Conservation (phyloP, 2,113 vertebrate species). For the Nansenia antarctica region DNA sequence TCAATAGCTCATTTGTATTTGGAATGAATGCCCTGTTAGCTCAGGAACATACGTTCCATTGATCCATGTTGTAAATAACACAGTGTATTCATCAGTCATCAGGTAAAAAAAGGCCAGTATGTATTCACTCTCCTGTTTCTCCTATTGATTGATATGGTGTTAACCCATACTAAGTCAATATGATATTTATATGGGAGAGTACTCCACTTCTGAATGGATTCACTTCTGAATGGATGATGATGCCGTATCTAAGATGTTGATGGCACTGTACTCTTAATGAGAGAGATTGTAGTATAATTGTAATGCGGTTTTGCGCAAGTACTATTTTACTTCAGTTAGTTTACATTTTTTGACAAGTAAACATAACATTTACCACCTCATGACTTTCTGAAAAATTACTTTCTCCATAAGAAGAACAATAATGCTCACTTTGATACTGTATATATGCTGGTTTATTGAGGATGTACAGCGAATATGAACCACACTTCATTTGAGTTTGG, state of each 20-base stretch:
- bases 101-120: background rate
- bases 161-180: background rate
- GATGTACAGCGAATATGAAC: background rate
- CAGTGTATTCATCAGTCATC: background rate
- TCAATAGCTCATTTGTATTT: background rate
- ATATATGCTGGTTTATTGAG: background rate
- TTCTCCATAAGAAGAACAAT: background rate
- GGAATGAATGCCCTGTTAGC: background rate
- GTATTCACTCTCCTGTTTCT: background rate
- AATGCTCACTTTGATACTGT: background rate
- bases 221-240: background rate
- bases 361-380: too few species aligned
- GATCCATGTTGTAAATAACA: background rate
- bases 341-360: too few species aligned
- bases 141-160: background rate
- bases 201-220: background rate
- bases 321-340: too few species aligned
- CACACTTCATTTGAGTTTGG: background rate
- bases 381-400: background rate
- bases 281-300: too few species aligned
- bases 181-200: background rate
- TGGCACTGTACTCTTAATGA: too few species aligned
- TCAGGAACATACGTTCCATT: background rate
- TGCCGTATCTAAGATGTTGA: background rate
- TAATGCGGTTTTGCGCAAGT: too few species aligned